Evolutionary conservation across 2,113 vertebrate genomes (phyloP).

Genomic region (Burhinus bistriatus): DNA sequence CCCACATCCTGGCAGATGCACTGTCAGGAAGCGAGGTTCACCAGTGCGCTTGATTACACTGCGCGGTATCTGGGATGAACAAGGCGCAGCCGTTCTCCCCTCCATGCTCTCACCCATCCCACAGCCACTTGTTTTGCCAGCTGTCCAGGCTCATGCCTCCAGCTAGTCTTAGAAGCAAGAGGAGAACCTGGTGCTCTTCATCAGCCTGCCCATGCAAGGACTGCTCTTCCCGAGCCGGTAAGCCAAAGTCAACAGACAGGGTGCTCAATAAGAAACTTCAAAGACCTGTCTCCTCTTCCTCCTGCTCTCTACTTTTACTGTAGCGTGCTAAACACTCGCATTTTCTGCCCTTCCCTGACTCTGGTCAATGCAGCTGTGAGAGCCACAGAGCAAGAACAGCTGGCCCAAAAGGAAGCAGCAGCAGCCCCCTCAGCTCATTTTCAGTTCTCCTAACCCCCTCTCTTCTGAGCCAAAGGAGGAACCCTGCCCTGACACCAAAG

Average conservation of each 20-base stretch:
- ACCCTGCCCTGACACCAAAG: background rate
- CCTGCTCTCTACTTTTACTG: background rate
- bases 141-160: background rate
- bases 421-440: background rate
- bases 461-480: background rate
- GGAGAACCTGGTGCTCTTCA: background rate
- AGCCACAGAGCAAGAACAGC: background rate
- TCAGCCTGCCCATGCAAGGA: background rate
- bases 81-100: background rate
- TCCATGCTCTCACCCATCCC: background rate
- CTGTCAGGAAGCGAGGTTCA: background rate
- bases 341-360: background rate
- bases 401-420: background rate
- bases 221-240: background rate
- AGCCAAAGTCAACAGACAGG: background rate
- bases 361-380: background rate
- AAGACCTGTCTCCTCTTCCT: background rate
- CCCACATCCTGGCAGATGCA: background rate
- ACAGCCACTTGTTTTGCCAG: background rate
- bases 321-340: background rate
- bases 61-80: background rate
- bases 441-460: background rate
- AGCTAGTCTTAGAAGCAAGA: background rate
- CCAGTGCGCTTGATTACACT: too few relatives aligned
- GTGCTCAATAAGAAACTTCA: background rate